Conservation (phyloP, 2,113 vertebrate genomes). For the Atractosteus spatula region DNA sequence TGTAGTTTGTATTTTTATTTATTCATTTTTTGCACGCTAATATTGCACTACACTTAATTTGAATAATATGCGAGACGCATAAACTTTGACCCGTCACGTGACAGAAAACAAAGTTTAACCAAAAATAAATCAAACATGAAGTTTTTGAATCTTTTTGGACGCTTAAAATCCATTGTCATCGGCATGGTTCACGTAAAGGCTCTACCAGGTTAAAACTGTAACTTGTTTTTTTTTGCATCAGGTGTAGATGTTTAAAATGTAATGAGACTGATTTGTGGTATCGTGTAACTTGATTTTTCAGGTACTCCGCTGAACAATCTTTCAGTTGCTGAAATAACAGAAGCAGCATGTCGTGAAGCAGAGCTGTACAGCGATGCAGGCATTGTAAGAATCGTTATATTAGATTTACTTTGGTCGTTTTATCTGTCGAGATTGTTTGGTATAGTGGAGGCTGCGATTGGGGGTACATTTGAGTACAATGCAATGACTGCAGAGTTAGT, state of each 20-base stretch:
- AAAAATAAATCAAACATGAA: constrained; percentile 51
- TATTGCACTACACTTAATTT: not conserved
- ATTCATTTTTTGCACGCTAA: not conserved
- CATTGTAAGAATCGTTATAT: constrained; percentile 55
- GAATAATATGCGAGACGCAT: not conserved
- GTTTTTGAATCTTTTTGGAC: constrained; percentile 65
- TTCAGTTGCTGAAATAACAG: constrained; percentile 64
- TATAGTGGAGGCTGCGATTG: too few species aligned
- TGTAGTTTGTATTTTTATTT: not conserved
- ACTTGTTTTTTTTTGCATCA: not conserved
- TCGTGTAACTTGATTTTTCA: constrained; percentile 34
- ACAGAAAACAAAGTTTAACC: not conserved
- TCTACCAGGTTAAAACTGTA: constrained; percentile 67
- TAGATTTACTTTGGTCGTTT: too few species aligned
- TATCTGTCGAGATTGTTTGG: too few species aligned
- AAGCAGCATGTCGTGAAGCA: constrained; percentile 74
- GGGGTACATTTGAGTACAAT: too few species aligned
- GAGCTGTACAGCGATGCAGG: constrained; percentile 69
- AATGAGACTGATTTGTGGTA: not conserved
- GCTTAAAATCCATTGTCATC: constrained; percentile 63
- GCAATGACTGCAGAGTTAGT: too few species aligned
- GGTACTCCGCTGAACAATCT: constrained; percentile 68
- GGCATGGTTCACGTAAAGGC: constrained; percentile 80
- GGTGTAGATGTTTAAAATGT: not conserved
- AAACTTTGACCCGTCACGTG: constrained; percentile 59